phyloP scores from a whole-genome alignment of 2,113 vertebrate species.

The Chaetodon trifascialis region DNA sequence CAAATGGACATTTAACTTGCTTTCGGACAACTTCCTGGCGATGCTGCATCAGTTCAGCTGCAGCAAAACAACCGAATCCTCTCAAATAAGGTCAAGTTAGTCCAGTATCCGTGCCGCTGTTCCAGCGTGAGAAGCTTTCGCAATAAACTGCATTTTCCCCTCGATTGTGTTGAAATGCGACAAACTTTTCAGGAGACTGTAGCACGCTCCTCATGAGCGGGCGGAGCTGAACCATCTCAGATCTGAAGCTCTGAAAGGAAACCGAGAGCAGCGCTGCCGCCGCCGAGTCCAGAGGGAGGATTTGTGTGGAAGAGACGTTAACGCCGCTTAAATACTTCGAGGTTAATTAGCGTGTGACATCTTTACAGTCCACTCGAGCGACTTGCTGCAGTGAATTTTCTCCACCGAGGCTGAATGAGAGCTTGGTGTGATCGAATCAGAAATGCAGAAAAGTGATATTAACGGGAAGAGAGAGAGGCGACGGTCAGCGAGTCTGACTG shows the following conservation, averaged over 20 bases:
- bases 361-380: neutral
- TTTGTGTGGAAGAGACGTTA: neutral
- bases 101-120: too few species aligned
- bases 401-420: neutral
- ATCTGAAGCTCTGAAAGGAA: neutral
- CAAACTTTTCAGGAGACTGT: too few species aligned
- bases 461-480: neutral
- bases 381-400: neutral
- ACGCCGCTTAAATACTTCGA: slow-evolving; percentile 18
- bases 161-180: too few species aligned
- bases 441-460: neutral
- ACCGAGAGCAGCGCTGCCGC: neutral
- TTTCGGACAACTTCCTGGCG: neutral
- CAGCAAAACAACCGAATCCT: too few species aligned
- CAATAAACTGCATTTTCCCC: too few species aligned
- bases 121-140: too few species aligned
- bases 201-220: too few species aligned
- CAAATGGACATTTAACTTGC: neutral
- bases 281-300: neutral
- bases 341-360: slow-evolving; percentile 43
- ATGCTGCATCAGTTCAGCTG: too few species aligned
- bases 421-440: neutral
- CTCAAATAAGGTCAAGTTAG: too few species aligned
- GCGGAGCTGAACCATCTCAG: too few species aligned
- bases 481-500: neutral